A percentile compares a stretch with the other conserved stretches of the same genome.
phyloP scores from a whole-genome alignment of 2,888 invertebrate species.

The Oscheius myriophilus region DNA sequence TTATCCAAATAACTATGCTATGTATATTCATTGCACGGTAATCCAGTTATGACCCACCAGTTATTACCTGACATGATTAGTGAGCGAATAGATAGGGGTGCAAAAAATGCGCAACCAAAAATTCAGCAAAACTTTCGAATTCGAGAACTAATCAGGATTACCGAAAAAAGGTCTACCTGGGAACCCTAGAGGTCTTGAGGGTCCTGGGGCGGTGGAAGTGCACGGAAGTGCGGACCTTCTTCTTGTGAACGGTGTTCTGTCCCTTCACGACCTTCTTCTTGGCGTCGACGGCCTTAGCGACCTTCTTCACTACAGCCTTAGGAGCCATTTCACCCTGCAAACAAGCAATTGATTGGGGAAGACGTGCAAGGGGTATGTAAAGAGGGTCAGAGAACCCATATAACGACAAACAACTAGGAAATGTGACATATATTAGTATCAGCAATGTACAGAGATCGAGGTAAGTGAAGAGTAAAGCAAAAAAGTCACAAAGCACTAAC shows the following conservation, averaged over 20 bases:
- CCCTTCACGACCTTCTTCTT: constrained; percentile 70
- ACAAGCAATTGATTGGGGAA: constrained; percentile 10
- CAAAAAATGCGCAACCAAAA: no score
- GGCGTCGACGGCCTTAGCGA: constrained; percentile 67
- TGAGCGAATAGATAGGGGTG: no score
- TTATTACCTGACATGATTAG: no score
- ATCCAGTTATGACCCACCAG: no score
- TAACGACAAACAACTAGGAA: constrained; percentile 1
- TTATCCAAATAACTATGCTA: no score
- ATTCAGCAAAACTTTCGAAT: no score
- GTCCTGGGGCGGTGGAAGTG: constrained; percentile 95
- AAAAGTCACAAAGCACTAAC: constrained; percentile 34
- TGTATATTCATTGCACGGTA: no score
- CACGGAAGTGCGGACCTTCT: constrained; percentile 88
- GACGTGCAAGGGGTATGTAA: constrained; percentile 11
- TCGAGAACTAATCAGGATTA: no score
- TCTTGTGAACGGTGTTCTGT: constrained; percentile 52
- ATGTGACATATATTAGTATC: constrained; percentile 11
- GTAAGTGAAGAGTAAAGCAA: no score
- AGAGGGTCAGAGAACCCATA: constrained; percentile 18
- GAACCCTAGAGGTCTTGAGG: constrained; percentile 86
- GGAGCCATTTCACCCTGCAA: constrained; percentile 53
- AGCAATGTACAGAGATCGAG: constrained; percentile 28
- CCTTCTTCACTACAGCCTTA: constrained; percentile 50
- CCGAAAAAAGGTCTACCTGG: constrained; percentile 78